Percentiles rank a stretch among this genome's conserved stretches.
These are phyloP conservation scores for Origma solitaria DNA, from an alignment of 2,113 vertebrate genomes.

Conservation along the genomic window DNA sequence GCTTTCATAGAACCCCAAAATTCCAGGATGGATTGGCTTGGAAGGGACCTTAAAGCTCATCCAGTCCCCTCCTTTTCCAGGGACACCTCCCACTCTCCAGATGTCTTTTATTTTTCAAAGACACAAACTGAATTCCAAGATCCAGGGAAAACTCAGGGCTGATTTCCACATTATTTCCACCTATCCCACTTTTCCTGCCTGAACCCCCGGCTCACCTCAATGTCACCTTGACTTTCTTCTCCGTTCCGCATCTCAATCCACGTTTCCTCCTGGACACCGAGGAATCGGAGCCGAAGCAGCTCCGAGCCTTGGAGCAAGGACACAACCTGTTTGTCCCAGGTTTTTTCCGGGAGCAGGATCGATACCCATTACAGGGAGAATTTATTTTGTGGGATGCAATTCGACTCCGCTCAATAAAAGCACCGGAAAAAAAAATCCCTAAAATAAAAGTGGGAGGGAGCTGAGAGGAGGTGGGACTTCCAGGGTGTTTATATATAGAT, in stretches of 20 bases:
- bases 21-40: background rate
- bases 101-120: rapidly evolving
- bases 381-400: background rate
- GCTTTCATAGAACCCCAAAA: background rate
- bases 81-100: rapidly evolving
- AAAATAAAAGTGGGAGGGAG: background rate
- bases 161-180: rapidly evolving
- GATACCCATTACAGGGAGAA: background rate
- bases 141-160: background rate
- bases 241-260: rapidly evolving
- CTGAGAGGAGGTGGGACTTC: background rate
- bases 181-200: background rate
- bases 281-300: background rate
- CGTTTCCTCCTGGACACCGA: background rate
- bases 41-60: background rate
- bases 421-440: rapidly evolving
- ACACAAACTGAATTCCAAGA: background rate
- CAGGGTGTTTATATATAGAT: background rate
- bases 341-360: background rate
- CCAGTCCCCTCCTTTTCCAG: background rate
- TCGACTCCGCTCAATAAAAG: background rate
- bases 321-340: background rate
- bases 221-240: background rate
- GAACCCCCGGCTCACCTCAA: rapidly evolving
- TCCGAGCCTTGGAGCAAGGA: background rate